These are phyloP conservation scores for Cromileptes altivelis DNA, from an alignment of 2,113 vertebrate genomes.

Conservation along the genomic window DNA sequence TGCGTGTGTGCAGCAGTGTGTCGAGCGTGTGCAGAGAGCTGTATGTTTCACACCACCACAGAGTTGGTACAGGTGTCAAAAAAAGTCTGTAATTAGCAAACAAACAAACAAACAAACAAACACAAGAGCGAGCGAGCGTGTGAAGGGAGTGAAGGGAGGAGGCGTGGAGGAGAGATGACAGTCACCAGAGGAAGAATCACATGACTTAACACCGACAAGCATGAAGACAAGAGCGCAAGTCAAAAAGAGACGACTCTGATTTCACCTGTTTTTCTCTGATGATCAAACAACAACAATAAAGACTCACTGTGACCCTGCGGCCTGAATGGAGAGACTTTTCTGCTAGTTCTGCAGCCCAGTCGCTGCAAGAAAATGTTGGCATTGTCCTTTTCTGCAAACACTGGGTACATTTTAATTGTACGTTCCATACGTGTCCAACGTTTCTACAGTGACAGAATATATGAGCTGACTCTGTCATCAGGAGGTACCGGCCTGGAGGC, in stretches of 20 bases:
- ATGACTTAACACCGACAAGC: constrained; percentile 37
- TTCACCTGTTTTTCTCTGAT: background rate
- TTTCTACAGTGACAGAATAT: too few species aligned
- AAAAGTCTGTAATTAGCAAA: constrained; percentile 84
- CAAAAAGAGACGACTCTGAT: background rate
- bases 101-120: constrained; percentile 81
- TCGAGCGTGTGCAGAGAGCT: constrained; percentile 64
- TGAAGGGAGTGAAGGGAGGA: background rate
- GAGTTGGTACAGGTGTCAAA: constrained; percentile 83
- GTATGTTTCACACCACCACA: constrained; percentile 60
- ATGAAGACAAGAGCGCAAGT: constrained; percentile 12
- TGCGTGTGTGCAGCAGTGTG: constrained; percentile 66
- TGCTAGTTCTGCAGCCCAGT: too few species aligned
- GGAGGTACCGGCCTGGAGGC: too few species aligned
- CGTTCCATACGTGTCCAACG: too few species aligned
- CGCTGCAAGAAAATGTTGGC: too few species aligned
- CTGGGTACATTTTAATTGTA: too few species aligned
- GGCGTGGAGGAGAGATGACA: constrained; percentile 8
- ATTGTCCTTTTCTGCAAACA: too few species aligned
- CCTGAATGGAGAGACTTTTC: background rate
- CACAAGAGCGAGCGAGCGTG: background rate
- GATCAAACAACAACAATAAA: background rate
- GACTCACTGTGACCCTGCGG: background rate
- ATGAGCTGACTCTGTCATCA: too few species aligned
- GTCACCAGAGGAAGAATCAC: constrained; percentile 54